These are phyloP conservation scores for Phortica okadai DNA, from an alignment of 2,888 invertebrate genomes.

Conservation along the genomic window DNA sequence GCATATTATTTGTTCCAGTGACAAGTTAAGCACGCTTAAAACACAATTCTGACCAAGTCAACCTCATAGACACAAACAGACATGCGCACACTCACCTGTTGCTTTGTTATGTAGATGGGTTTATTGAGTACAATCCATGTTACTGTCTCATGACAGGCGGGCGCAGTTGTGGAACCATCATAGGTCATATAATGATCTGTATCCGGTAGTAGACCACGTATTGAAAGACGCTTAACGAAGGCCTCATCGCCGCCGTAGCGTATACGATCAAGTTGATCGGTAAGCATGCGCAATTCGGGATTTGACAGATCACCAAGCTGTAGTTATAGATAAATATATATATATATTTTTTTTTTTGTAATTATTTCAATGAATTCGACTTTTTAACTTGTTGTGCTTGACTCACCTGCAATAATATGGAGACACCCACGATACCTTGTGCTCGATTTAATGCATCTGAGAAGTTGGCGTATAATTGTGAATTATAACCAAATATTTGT, in stretches of 20 bases:
- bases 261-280: conserved; percentile 94
- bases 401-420: conserved; percentile 93
- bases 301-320: conserved; percentile 95
- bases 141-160: conserved; percentile 98
- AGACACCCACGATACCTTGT: conserved; percentile 96
- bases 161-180: conserved; percentile 97
- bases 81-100: conserved; percentile 84
- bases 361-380: background rate
- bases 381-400: background rate
- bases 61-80: background rate
- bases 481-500: conserved; percentile 98
- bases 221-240: conserved; percentile 89
- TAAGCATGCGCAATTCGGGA: conserved; percentile 92
- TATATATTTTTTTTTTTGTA: background rate
- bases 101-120: conserved; percentile 97
- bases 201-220: conserved; percentile 91
- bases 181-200: conserved; percentile 99
- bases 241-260: conserved; percentile 93
- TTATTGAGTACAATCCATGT: conserved; percentile 99
- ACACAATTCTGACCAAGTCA: background rate
- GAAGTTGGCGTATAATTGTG: conserved; percentile 97
- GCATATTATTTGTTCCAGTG: background rate
- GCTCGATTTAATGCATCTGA: conserved; percentile 95
- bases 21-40: background rate
- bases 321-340: background rate